A percentile compares a stretch with the other conserved stretches of the same genome.
Conservation (phyloP, 92 coral and sea anemone genomes). For the Epizoanthus rinbou region DNA sequence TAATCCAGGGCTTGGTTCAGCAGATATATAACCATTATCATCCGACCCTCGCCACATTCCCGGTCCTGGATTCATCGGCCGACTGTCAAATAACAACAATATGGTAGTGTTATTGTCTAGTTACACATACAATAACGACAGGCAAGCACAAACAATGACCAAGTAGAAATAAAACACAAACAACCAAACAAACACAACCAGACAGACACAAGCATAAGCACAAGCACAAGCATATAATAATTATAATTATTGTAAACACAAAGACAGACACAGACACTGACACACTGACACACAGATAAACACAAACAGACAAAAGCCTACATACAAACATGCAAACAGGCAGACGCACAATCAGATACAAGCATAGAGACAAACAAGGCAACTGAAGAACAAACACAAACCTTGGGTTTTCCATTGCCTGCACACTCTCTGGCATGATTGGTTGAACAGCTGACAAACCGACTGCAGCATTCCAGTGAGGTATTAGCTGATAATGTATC, state of each 20-base stretch:
- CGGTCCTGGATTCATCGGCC: conserved; percentile 93
- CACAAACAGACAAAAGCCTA: neutral
- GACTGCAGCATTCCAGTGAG: conserved; percentile 74
- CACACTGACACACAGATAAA: too few relatives aligned
- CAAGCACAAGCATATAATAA: too few relatives aligned
- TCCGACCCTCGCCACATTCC: conserved; percentile 95
- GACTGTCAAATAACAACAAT: conserved; percentile 56
- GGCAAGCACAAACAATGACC: too few relatives aligned
- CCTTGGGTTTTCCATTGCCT: conserved; percentile 94
- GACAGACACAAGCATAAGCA: neutral
- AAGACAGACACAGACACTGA: too few relatives aligned
- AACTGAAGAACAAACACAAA: neutral
- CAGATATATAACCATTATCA: conserved; percentile 96
- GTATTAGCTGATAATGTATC: conserved; percentile 40
- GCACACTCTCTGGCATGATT: conserved; percentile 73
- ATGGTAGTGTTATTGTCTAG: neutral
- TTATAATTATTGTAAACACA: too few relatives aligned
- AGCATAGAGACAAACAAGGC: neutral
- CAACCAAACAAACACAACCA: too few relatives aligned
- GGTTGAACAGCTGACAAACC: conserved; percentile 84
- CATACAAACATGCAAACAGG: neutral
- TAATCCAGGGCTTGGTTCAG: conserved; percentile 92
- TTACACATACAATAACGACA: too few relatives aligned
- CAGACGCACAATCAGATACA: too few relatives aligned
- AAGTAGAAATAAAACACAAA: neutral